Conservation (phyloP, 2,888 invertebrate genomes). For the Pandemis corylana region DNA sequence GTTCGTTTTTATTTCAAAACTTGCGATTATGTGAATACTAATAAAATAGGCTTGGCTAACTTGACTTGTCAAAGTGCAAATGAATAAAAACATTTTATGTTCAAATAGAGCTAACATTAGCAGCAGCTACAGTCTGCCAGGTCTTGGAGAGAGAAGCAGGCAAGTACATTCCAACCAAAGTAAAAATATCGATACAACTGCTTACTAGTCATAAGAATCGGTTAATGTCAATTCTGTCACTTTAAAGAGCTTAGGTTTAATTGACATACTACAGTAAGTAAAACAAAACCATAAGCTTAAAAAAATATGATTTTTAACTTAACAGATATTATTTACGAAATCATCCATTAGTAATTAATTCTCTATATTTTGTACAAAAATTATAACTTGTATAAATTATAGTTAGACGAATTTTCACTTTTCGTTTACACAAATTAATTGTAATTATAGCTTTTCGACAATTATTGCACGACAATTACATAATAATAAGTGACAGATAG, state of each 20-base stretch:
- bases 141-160: not conserved
- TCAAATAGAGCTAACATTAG: not conserved
- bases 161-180: not conserved
- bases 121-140: not conserved
- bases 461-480: constrained; percentile 8
- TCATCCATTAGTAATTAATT: not conserved
- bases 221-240: constrained; percentile 20
- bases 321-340: not conserved
- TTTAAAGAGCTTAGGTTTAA: not conserved
- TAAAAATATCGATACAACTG: constrained; percentile 10
- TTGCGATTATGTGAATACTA: not conserved
- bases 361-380: too few relatives aligned
- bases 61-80: not conserved
- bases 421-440: not conserved
- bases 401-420: not conserved
- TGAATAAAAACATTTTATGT: not conserved
- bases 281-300: not conserved
- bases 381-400: too few relatives aligned
- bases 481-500: constrained; percentile 20
- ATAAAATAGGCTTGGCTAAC: not conserved
- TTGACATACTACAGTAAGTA: constrained; percentile 2
- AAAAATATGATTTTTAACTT: not conserved
- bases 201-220: constrained; percentile 20
- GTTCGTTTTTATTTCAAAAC: not conserved
- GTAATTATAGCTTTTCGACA: not conserved